Evolutionary conservation across 2,797 vertebrate genomes (phyloP), one percentile per base, ranked within the genome.

Genomic region (Poeciliopsis turneri): DNA sequence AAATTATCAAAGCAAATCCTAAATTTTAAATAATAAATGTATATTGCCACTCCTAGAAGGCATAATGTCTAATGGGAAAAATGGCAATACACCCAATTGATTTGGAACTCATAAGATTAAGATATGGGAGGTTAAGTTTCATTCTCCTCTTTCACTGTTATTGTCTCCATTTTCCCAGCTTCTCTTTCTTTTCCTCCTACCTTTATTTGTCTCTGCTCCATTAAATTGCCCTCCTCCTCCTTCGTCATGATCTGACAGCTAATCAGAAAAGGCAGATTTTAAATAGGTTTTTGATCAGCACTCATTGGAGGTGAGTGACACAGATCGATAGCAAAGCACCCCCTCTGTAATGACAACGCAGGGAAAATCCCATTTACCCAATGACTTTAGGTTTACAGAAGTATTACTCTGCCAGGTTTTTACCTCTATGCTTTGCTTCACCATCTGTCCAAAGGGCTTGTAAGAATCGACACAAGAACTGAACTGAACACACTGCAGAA

Each of bases 231-330:
- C 76, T 59, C n/a, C n/a, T 57, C 70, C 41, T 77, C 51, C 73
- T 74, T 46, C 59, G 36, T 75, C 78, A 45, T 68, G 41, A 84
- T 78, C 68, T 25, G 79, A 86, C 76, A 73, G 78, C 72, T 81
- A 86, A 84, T 82, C 76, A 69, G 72, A 87, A 66, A 53, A 59
- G 84, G 76, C 83, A 76, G 81, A 47, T 85, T 80, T 86, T 82
- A 90, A 90, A 91, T 82, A 74, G 90, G 72, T 66, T 89, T 91
- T 82, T 90, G 87, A 93, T 91, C 83, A 77, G 83, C 57, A n/a
- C 77, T 90, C 85, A 82, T 91, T 84, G 84, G 85, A 78, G 78
- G 81, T 85, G 86, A 91, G 83, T 78, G 90, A 90, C 86, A 72
- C 33, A 49, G 84, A 91, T 91, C 82, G 47, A 93, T 90, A 55